These are phyloP conservation scores for Mactra quadrangularis DNA, from an alignment of 1,140 invertebrate genomes.

Conservation along the genomic window DNA sequence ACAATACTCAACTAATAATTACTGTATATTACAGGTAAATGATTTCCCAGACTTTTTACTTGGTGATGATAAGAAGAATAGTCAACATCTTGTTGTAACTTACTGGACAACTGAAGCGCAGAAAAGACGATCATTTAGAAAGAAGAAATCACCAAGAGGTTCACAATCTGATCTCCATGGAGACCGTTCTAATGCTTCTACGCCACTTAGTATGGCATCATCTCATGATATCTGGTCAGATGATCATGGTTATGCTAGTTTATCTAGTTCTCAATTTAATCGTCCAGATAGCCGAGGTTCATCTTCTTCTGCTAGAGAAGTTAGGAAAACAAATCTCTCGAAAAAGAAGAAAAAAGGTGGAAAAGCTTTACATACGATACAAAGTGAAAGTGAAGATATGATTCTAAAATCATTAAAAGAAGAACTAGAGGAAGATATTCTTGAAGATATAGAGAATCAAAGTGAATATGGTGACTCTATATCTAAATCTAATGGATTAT, in stretches of 20 bases:
- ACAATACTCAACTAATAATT: too few species aligned
- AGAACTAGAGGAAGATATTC: constrained; percentile 72
- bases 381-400: constrained; percentile 69
- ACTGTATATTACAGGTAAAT: constrained; percentile 78
- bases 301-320: constrained; percentile 58
- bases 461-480: constrained; percentile 44
- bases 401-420: constrained; percentile 75
- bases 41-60: constrained; percentile 81
- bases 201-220: constrained; percentile 72
- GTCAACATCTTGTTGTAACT: constrained; percentile 80
- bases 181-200: constrained; percentile 76
- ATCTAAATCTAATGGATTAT: constrained; percentile 21
- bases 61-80: constrained; percentile 79
- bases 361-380: constrained; percentile 62
- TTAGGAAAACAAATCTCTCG: constrained; percentile 41
- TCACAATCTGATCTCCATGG: constrained; percentile 71
- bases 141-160: constrained; percentile 70
- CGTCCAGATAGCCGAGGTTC: constrained; percentile 74
- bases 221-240: constrained; percentile 71
- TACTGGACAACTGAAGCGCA: constrained; percentile 72
- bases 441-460: constrained; percentile 75
- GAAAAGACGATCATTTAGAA: constrained; percentile 68
- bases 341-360: constrained; percentile 75
- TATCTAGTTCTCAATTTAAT: constrained; percentile 69
- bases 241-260: constrained; percentile 71